Evolutionary conservation across 2,888 invertebrate genomes (phyloP).

Genomic region (Oscheius sp.): DNA sequence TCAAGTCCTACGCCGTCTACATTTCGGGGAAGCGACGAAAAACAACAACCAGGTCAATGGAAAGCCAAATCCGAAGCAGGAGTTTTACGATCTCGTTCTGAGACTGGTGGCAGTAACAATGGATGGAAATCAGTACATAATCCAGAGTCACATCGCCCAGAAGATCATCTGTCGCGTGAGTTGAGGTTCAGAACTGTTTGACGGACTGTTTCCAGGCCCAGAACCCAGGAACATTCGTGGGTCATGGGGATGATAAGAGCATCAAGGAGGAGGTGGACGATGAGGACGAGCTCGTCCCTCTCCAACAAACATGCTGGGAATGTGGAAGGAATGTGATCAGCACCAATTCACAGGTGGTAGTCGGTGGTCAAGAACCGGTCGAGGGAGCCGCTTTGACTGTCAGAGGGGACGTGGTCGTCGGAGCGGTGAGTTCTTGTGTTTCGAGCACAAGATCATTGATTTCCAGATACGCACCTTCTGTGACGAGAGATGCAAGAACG

Average conservation of each 20-base stretch:
- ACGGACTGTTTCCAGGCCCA: slow-evolving; percentile 2
- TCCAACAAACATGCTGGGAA: background rate
- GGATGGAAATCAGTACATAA: slow-evolving; percentile 9
- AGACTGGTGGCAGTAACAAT: slow-evolving; percentile 12
- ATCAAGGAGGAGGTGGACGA: slow-evolving; percentile 24
- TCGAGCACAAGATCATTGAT: background rate
- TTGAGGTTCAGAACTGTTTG: background rate
- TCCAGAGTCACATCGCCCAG: slow-evolving; percentile 10
- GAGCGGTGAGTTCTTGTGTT: slow-evolving; percentile 14
- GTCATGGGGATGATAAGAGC: background rate
- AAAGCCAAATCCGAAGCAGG: slow-evolving; percentile 20
- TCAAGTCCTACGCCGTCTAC: background rate
- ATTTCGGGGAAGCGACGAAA: slow-evolving; percentile 3
- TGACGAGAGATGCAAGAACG: slow-evolving; percentile 20
- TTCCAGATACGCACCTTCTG: slow-evolving; percentile 19
- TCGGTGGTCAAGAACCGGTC: slow-evolving; percentile 12
- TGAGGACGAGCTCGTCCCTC: background rate
- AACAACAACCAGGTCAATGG: slow-evolving; percentile 15
- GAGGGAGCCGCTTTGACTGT: slow-evolving; percentile 9
- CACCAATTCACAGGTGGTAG: slow-evolving; percentile 12
- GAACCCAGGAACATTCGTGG: slow-evolving; percentile 8
- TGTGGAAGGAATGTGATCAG: slow-evolving; percentile 24
- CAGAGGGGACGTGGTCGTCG: slow-evolving; percentile 10
- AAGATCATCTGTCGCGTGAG: slow-evolving; percentile 16
- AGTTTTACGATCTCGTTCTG: slow-evolving; percentile 24